phyloP scores from a whole-genome alignment of 1,140 invertebrate species.

The Fopius arisanus region DNA sequence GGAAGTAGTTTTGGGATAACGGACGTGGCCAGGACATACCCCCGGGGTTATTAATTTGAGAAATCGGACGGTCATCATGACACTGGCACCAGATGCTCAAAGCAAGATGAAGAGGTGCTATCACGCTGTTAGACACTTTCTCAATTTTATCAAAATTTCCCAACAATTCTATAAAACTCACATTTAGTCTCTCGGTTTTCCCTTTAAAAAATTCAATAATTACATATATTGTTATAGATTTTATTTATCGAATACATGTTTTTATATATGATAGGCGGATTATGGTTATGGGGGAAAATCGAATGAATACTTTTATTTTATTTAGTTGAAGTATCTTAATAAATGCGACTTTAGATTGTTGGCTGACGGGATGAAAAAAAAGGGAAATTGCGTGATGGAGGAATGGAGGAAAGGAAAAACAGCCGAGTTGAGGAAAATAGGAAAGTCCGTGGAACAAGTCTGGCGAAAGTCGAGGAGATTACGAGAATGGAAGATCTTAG shows the following conservation, averaged over 20 bases:
- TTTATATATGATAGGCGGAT: too few species aligned
- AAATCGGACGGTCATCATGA: background rate
- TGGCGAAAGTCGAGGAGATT: slow-evolving; percentile 27
- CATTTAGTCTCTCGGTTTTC: too few species aligned
- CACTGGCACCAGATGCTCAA: background rate
- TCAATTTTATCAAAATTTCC: too few species aligned
- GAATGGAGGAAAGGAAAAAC: background rate
- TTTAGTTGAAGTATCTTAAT: too few species aligned
- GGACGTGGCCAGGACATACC: background rate
- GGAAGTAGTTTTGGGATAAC: slow-evolving; percentile 27
- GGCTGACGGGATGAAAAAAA: background rate
- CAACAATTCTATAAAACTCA: too few species aligned
- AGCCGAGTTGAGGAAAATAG: background rate
- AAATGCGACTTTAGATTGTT: background rate
- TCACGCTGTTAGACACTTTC: background rate
- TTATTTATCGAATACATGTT: too few species aligned
- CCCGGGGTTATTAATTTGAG: slow-evolving; percentile 24
- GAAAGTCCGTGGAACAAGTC: slow-evolving; percentile 17
- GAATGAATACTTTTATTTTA: too few species aligned
- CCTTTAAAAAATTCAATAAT: too few species aligned
- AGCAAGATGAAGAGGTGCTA: background rate
- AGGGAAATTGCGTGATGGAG: background rate
- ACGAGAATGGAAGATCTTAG: slow-evolving; percentile 2
- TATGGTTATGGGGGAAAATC: too few species aligned
- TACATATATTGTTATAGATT: too few species aligned